Conservation (phyloP, 2,888 invertebrate genomes). For the Drosophila crucigera region DNA sequence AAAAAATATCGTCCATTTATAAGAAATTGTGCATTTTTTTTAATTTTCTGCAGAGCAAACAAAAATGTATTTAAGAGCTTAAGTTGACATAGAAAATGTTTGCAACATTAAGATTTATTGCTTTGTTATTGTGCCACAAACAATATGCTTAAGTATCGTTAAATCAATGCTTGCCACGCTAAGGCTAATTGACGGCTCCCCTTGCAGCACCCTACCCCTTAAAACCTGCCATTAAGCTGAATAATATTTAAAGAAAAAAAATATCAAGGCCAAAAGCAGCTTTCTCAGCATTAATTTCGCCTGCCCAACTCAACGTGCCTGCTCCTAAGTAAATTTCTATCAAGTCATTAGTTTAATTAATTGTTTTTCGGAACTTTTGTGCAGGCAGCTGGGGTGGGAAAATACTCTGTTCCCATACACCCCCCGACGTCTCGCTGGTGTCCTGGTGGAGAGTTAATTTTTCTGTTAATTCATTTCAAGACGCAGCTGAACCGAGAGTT, state of each 20-base stretch:
- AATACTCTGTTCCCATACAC: background rate
- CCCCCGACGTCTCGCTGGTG: background rate
- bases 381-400: slow-evolving; percentile 18
- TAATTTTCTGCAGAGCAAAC: background rate
- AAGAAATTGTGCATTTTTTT: background rate
- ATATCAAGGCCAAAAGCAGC: slow-evolving; percentile 13
- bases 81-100: background rate
- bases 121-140: slow-evolving; percentile 11
- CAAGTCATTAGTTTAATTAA: slow-evolving; percentile 77
- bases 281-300: slow-evolving; percentile 45
- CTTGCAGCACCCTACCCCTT: background rate
- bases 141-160: slow-evolving; percentile 15
- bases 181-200: slow-evolving; percentile 10
- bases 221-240: background rate
- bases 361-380: slow-evolving; percentile 56
- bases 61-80: background rate
- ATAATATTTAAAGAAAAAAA: background rate
- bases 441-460: slow-evolving; percentile 62
- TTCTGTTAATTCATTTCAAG: slow-evolving; percentile 51
- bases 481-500: slow-evolving; percentile 32
- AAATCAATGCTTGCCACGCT: slow-evolving; percentile 11
- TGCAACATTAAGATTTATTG: slow-evolving; percentile 8
- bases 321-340: slow-evolving; percentile 42
- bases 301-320: background rate
- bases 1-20: background rate